Conservation (phyloP, 2,797 vertebrate genomes). For the Eulemur mongoz region DNA sequence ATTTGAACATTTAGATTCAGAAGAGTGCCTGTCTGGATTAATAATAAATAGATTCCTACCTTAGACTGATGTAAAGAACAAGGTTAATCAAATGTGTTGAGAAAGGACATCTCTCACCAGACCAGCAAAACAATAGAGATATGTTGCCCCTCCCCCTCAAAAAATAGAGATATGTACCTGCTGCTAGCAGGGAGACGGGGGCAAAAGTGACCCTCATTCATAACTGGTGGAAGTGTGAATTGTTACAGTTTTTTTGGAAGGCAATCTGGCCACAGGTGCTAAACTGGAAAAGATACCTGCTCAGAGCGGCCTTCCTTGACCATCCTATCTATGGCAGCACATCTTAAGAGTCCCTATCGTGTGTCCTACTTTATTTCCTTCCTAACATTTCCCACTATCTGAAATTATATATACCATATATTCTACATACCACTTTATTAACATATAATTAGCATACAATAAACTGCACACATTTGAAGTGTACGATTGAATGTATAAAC, state of each 20-base stretch:
- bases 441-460: not conserved
- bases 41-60: not conserved
- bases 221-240: not conserved
- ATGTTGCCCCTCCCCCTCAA: not conserved
- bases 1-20: not conserved
- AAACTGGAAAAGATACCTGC: not conserved
- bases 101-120: not conserved
- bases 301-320: not conserved
- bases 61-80: not conserved
- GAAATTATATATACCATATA: not conserved
- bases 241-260: not conserved
- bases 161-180: not conserved
- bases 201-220: not conserved
- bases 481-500: not conserved
- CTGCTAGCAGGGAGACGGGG: not conserved
- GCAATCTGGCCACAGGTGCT: not conserved
- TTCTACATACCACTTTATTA: not conserved
- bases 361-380: not conserved
- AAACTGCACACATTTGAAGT: not conserved
- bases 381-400: not conserved
- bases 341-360: not conserved
- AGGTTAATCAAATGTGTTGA: not conserved
- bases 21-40: not conserved
- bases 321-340: not conserved
- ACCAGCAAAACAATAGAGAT: not conserved